A percentile compares a stretch with the other conserved stretches of the same genome.
These are phyloP conservation scores for Balearica regulorum DNA, from an alignment of 2,797 vertebrate genomes.

Conservation along the genomic window DNA sequence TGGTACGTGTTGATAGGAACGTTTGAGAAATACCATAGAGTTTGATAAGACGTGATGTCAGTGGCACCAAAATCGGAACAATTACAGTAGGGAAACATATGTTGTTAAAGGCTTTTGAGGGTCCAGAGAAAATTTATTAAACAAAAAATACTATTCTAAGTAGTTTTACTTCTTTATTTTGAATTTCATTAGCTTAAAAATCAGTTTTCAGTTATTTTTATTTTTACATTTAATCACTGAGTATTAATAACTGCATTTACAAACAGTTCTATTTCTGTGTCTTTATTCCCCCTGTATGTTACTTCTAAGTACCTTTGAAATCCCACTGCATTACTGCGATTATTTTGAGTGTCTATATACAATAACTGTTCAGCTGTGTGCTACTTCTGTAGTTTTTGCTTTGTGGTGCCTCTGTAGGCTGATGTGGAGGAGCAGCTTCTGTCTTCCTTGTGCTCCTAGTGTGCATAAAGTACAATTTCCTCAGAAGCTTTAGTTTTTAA, in stretches of 20 bases:
- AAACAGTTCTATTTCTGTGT: background rate
- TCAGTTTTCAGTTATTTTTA: background rate
- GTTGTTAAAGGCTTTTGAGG: background rate
- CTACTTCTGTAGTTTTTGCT: background rate
- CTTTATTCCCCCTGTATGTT: background rate
- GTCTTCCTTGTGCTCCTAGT: background rate
- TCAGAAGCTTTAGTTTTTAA: background rate
- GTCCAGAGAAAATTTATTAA: background rate
- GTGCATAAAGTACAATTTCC: background rate
- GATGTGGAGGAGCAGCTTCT: background rate
- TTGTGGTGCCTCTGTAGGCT: background rate
- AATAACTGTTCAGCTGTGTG: background rate
- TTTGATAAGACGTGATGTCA: background rate
- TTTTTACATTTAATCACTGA: background rate
- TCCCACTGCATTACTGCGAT: background rate
- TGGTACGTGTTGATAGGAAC: conserved; percentile 71
- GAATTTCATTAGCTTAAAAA: background rate
- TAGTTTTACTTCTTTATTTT: background rate
- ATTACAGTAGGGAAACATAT: background rate
- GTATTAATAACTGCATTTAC: background rate
- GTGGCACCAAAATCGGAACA: background rate
- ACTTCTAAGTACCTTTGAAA: background rate
- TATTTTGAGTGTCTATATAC: background rate
- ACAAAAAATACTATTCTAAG: background rate
- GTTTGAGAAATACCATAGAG: background rate